Evolutionary conservation across 1,140 invertebrate species (phyloP).

Genomic region (Tenebrio molitor): DNA sequence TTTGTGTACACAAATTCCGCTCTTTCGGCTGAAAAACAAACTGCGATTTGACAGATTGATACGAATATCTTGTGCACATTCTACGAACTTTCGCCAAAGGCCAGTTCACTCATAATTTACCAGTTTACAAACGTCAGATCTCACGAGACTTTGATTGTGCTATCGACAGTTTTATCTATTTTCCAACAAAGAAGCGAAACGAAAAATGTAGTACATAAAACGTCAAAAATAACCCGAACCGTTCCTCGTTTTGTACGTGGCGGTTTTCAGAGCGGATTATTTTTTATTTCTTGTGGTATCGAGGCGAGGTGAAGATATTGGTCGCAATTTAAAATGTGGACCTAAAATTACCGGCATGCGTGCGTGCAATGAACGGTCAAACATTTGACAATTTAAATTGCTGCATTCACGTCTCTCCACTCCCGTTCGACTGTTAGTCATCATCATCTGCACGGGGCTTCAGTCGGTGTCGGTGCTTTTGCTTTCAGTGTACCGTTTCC

Average conservation of each 20-base stretch:
- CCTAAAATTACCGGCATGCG: conserved; percentile 39
- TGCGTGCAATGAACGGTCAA: conserved; percentile 54
- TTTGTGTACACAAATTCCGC: conserved; percentile 8
- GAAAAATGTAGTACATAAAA: background rate
- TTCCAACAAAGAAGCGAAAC: background rate
- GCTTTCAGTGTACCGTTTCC: conserved; percentile 20
- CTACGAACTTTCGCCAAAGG: background rate
- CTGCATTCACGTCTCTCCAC: conserved; percentile 38
- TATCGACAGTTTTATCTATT: conserved; percentile 21
- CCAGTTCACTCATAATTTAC: too few relatives aligned
- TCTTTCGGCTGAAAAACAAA: conserved; percentile 18
- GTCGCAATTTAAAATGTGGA: conserved; percentile 31
- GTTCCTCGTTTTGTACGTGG: too few relatives aligned
- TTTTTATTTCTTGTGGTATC: background rate
- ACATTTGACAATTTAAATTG: conserved; percentile 54
- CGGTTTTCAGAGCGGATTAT: too few relatives aligned
- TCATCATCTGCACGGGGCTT: conserved; percentile 31
- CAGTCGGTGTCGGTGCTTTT: conserved; percentile 39
- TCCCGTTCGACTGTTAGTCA: conserved; percentile 37
- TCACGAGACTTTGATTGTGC: too few relatives aligned
- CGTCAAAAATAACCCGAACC: conserved; percentile 14
- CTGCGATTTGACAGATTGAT: background rate
- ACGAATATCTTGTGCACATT: background rate
- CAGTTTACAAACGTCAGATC: background rate
- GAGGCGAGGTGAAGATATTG: background rate